Conservation (phyloP, 2,797 vertebrate genomes). For the Cheirogaleus major region DNA sequence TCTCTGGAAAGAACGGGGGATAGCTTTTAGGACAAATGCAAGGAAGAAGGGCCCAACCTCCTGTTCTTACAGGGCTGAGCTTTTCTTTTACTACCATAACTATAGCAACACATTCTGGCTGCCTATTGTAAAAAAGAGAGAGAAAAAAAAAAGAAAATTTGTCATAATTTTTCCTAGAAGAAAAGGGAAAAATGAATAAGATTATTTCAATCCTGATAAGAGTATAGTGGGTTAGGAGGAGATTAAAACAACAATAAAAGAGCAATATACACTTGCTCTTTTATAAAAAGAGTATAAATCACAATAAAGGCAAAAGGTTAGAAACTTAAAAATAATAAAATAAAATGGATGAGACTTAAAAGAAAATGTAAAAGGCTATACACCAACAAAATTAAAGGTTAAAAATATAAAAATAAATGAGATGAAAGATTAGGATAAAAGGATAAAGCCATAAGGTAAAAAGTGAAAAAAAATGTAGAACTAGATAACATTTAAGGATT, state of each 20-base stretch:
- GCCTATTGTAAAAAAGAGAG: not conserved
- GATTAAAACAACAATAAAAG: constrained; percentile 48
- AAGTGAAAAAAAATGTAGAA: not conserved
- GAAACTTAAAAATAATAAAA: constrained; percentile 50
- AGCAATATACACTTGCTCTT: not conserved
- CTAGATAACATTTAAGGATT: constrained; percentile 7
- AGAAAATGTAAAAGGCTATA: constrained; percentile 53
- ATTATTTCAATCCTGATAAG: constrained; percentile 39
- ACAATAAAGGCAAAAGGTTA: constrained; percentile 66
- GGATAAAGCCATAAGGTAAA: not conserved
- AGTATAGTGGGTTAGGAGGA: constrained; percentile 19
- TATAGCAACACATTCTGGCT: not conserved
- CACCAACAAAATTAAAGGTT: constrained; percentile 62
- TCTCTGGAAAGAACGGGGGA: not conserved
- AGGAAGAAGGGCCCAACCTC: not conserved
- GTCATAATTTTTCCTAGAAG: not conserved
- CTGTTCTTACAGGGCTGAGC: not conserved
- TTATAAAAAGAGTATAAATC: constrained; percentile 52
- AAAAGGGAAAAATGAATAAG: constrained; percentile 38
- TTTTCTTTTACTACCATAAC: not conserved
- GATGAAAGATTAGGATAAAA: constrained; percentile 52
- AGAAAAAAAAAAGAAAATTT: not conserved
- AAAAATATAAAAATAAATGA: constrained; percentile 69
- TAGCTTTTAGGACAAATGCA: not conserved
- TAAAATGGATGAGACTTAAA: constrained; percentile 25